Evolutionary conservation across 2,113 vertebrate genomes (phyloP).

Genomic region (Tonatia bakeri): DNA sequence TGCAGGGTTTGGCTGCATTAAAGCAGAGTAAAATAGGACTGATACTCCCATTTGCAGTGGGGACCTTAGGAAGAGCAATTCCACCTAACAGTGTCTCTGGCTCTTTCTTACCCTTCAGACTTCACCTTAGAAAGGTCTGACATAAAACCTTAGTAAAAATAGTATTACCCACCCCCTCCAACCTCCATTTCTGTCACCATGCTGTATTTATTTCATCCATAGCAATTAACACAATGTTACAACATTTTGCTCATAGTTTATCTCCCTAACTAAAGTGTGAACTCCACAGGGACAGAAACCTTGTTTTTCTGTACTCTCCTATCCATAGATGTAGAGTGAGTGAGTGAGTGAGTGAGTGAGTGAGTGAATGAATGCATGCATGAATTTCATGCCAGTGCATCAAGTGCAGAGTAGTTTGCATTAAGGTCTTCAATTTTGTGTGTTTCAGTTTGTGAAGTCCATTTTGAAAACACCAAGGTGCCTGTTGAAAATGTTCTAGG

Average conservation of each 20-base stretch:
- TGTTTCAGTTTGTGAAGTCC: slow-evolving; percentile 90
- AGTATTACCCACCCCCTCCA: too few relatives aligned
- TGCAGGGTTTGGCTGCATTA: background rate
- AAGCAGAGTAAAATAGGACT: background rate
- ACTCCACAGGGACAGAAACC: background rate
- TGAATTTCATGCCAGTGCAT: background rate
- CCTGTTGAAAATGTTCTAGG: slow-evolving; percentile 95
- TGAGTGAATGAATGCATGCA: background rate
- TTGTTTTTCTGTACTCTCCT: background rate
- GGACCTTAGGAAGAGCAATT: background rate
- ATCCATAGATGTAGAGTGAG: background rate
- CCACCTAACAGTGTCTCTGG: background rate
- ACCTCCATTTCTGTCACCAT: background rate
- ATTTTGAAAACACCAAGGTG: slow-evolving; percentile 93
- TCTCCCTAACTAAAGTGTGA: background rate
- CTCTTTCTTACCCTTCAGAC: background rate
- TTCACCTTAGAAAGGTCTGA: background rate
- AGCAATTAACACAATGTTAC: rapidly evolving
- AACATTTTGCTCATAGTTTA: background rate
- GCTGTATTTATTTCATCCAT: background rate
- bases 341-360: too few relatives aligned
- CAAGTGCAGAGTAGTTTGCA: background rate
- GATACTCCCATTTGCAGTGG: background rate
- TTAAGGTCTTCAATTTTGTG: background rate
- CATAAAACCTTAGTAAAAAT: background rate